These are phyloP conservation scores for Parnassius smintheus DNA, from an alignment of 2,888 invertebrate species.

Conservation along the genomic window DNA sequence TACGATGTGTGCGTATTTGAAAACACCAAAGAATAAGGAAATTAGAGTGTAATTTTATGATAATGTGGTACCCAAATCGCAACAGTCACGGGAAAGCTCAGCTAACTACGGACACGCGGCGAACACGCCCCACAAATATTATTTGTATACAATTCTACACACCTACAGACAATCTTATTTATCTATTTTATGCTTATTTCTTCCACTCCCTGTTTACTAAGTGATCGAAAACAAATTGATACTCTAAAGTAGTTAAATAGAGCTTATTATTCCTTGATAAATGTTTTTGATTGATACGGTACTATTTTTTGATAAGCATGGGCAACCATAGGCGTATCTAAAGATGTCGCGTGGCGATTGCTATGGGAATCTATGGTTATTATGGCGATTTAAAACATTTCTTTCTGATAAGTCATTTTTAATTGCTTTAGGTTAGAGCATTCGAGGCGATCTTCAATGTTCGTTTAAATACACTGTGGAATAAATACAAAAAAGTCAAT, in stretches of 20 bases:
- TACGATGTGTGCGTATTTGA: no score
- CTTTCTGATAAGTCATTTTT: conserved; percentile 28
- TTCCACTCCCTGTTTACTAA: conserved; percentile 33
- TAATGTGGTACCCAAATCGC: conserved; percentile 36
- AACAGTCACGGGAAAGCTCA: conserved; percentile 66
- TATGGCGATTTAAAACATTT: conserved; percentile 43
- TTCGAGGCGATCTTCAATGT: not conserved
- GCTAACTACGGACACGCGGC: conserved; percentile 66
- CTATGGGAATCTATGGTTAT: conserved; percentile 60
- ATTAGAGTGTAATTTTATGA: conserved; percentile 10
- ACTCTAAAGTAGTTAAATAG: conserved; percentile 13
- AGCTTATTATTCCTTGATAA: conserved; percentile 21
- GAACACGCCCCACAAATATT: conserved; percentile 65
- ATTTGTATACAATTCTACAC: conserved; percentile 51
- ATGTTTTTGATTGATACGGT: conserved; percentile 33
- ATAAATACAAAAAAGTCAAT: not conserved
- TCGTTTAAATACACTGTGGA: conserved; percentile 1
- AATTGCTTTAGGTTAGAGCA: conserved; percentile 12
- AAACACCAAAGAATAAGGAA: not conserved
- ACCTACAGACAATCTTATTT: conserved; percentile 62
- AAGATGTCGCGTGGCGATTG: conserved; percentile 69
- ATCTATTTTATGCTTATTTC: conserved; percentile 64
- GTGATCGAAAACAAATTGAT: conserved; percentile 16
- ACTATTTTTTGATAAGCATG: conserved; percentile 42
- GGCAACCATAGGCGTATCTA: conserved; percentile 52